Percentiles rank a stretch among this genome's conserved stretches.
These are phyloP conservation scores for Piaya cayana DNA, from an alignment of 2,113 vertebrate genomes.

Conservation along the genomic window DNA sequence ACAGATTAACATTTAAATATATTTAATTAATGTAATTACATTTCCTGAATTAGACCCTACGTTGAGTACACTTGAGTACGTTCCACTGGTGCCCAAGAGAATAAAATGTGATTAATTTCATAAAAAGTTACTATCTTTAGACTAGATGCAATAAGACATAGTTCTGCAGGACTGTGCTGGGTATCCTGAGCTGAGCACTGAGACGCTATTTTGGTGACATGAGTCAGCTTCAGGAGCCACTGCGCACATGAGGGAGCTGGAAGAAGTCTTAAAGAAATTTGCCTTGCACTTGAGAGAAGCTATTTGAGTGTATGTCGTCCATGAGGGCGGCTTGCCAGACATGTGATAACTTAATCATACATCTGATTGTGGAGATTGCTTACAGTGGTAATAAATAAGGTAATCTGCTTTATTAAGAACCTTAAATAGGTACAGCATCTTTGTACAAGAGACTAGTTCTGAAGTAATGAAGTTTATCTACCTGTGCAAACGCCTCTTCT, in stretches of 20 bases:
- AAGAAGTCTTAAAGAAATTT: background rate
- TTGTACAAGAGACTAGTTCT: background rate
- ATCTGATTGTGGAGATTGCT: background rate
- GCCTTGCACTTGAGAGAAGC: background rate
- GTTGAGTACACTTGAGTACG: background rate
- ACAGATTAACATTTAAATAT: background rate
- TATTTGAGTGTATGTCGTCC: background rate
- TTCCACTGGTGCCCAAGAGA: slow-evolving; percentile 1
- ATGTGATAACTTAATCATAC: background rate
- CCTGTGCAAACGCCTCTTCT: background rate
- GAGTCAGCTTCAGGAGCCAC: background rate
- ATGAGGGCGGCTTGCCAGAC: background rate
- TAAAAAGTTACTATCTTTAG: background rate
- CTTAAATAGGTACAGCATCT: background rate
- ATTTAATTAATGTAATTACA: background rate
- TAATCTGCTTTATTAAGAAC: background rate
- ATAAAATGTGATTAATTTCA: background rate
- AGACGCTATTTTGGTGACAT: background rate
- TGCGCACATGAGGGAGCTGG: background rate
- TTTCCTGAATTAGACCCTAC: background rate
- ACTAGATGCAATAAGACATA: background rate
- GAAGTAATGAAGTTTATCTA: slow-evolving; percentile 5
- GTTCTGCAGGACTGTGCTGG: background rate
- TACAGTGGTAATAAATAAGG: background rate
- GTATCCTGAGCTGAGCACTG: background rate